Evolutionary conservation across 2,113 vertebrate genomes (phyloP).

Genomic region (Toxotes chatareus): DNA sequence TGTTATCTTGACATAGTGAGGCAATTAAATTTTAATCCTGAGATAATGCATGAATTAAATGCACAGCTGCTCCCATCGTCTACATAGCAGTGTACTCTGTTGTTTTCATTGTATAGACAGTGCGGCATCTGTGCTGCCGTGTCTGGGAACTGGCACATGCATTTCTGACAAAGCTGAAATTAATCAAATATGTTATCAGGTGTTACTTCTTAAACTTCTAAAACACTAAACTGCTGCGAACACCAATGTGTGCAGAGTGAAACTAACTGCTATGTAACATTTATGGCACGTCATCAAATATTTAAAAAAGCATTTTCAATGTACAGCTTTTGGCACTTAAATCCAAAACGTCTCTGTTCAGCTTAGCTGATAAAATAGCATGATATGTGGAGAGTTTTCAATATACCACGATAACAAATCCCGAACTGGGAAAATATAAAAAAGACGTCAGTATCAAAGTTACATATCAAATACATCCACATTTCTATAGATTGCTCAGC

Average conservation of each 20-base stretch:
- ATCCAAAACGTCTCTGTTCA: background rate
- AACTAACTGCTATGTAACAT: constrained; percentile 39
- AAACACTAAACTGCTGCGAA: background rate
- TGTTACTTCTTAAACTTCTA: background rate
- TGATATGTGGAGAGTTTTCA: constrained; percentile 3
- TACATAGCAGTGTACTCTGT: background rate
- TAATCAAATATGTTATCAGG: background rate
- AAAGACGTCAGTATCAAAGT: constrained; percentile 3
- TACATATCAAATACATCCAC: background rate
- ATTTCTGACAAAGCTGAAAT: background rate
- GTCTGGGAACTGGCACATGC: background rate
- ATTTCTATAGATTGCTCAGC: background rate
- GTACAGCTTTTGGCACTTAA: constrained; percentile 43
- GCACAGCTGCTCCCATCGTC: background rate
- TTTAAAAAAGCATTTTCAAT: constrained; percentile 40
- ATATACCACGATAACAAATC: background rate
- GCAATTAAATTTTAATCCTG: background rate
- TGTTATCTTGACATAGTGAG: background rate
- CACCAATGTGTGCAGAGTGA: constrained; percentile 13
- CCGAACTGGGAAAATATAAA: background rate
- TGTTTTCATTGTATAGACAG: background rate
- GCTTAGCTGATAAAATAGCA: background rate
- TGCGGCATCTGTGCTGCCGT: background rate
- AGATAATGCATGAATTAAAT: constrained; percentile 1
- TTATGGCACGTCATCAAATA: constrained; percentile 54